Evolutionary conservation across 2,888 invertebrate species (phyloP).

Genomic region (Conistra vaccinii): DNA sequence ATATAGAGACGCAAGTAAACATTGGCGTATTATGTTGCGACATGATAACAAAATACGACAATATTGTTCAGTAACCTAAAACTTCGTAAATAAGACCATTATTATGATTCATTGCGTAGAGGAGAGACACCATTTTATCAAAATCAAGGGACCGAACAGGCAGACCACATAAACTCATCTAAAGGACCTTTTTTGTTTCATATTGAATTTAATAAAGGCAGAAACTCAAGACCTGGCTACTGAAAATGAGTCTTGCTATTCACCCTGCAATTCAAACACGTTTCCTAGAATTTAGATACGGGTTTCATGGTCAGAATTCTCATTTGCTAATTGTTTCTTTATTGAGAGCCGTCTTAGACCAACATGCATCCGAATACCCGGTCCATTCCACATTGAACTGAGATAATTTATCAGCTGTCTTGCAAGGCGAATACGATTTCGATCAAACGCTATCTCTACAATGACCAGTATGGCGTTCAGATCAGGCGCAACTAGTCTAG

Average conservation of each 20-base stretch:
- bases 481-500: constrained; percentile 60
- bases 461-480: constrained; percentile 44
- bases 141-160: constrained; percentile 28
- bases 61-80: constrained; percentile 69
- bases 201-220: background rate
- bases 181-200: background rate
- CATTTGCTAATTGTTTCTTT: constrained; percentile 30
- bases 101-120: constrained; percentile 39
- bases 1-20: constrained; percentile 64
- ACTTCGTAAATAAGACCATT: constrained; percentile 47
- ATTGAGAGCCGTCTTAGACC: constrained; percentile 14
- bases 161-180: constrained; percentile 1
- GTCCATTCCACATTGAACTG: constrained; percentile 26
- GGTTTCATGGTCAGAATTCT: constrained; percentile 5
- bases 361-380: constrained; percentile 15
- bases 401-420: constrained; percentile 56
- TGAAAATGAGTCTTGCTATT: background rate
- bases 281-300: background rate
- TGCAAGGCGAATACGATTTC: constrained; percentile 53
- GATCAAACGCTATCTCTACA: constrained; percentile 56
- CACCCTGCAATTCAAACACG: background rate
- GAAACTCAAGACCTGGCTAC: constrained; percentile 25
- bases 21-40: constrained; percentile 76
- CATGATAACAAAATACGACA: constrained; percentile 74
- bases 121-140: constrained; percentile 54